Evolutionary conservation across 2,888 invertebrate species (phyloP), one percentile per base, ranked within the genome.

Genomic region (Caenorhabditis becei): DNA sequence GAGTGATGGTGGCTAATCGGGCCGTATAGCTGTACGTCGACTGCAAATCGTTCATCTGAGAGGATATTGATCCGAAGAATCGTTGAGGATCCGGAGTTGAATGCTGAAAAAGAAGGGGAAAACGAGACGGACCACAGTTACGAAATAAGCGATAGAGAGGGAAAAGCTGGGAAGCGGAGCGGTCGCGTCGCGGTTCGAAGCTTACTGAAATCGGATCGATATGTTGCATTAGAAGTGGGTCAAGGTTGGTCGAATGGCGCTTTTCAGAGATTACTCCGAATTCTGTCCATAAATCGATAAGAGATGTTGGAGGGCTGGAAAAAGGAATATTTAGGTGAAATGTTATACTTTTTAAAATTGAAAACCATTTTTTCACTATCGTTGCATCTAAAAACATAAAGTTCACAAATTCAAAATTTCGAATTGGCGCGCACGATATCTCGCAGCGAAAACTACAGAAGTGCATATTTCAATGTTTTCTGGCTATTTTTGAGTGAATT

Each of bases 271-370:
- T 70, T 18, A 90, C 82, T 37, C 90, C 90, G 61, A 87, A 90
- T 62, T 90, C 90, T 7, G 86, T 88, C 90, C 90, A 90, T 16
- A 90, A 69, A 35, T 90, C 90, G 37, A 88, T 47, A 32, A 90
- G 79, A 32, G 83, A 77, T 0, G 88, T 84, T 23, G 90, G 89
- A 2, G 89, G 89, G 28, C 81, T 80, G 65, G 20, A 79, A 69
- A 47, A 14, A 10, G 71, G 28, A 44, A 26, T 41, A 53, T 65
- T 72, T 35, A 35, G 35, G n/a, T n/a, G n/a, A n/a, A n/a, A n/a
- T n/a, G n/a, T n/a, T n/a, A n/a, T n/a, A n/a, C n/a, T n/a, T n/a
- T n/a, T n/a, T n/a, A n/a, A n/a, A n/a, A n/a, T n/a, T n/a, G n/a
- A n/a, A n/a, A n/a, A n/a, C n/a, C n/a, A n/a, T n/a, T n/a, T n/a